Conservation (phyloP, 2,113 vertebrate genomes). For the Eonycteris spelaea region DNA sequence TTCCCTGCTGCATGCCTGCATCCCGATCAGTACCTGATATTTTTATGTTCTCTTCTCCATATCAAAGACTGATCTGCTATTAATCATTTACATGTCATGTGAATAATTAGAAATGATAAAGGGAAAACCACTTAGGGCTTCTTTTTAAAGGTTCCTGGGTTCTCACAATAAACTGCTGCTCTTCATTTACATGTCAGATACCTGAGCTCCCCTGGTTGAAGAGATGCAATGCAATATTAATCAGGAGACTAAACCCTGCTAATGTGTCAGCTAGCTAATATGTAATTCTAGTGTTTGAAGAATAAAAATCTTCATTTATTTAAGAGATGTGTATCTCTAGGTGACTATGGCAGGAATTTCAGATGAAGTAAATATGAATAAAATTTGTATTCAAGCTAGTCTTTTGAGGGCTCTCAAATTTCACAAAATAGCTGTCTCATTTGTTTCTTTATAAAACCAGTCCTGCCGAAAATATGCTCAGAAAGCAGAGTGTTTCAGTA, state of each 20-base stretch:
- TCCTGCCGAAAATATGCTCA: not conserved
- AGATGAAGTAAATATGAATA: not conserved
- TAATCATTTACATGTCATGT: not conserved
- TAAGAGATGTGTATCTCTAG: not conserved
- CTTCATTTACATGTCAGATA: constrained; percentile 14
- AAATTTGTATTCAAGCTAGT: not conserved
- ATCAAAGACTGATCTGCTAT: not conserved
- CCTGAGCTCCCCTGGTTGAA: not conserved
- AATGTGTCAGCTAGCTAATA: constrained; percentile 32
- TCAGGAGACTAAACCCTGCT: not conserved
- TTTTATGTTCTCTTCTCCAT: not conserved
- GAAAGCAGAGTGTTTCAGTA: not conserved
- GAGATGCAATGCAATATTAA: constrained; percentile 60
- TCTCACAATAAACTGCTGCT: not conserved
- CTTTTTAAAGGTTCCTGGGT: not conserved
- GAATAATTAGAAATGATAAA: not conserved
- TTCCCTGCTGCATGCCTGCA: too few species aligned
- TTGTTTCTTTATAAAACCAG: not conserved
- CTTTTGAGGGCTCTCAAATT: not conserved
- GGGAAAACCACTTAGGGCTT: not conserved
- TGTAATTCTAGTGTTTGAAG: constrained; percentile 32
- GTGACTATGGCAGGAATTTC: not conserved
- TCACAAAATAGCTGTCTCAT: not conserved
- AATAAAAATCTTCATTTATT: constrained; percentile 9
- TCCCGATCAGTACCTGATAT: not conserved